Evolutionary conservation across 2,797 vertebrate genomes (phyloP).

Genomic region (Falco novaeseelandiae): DNA sequence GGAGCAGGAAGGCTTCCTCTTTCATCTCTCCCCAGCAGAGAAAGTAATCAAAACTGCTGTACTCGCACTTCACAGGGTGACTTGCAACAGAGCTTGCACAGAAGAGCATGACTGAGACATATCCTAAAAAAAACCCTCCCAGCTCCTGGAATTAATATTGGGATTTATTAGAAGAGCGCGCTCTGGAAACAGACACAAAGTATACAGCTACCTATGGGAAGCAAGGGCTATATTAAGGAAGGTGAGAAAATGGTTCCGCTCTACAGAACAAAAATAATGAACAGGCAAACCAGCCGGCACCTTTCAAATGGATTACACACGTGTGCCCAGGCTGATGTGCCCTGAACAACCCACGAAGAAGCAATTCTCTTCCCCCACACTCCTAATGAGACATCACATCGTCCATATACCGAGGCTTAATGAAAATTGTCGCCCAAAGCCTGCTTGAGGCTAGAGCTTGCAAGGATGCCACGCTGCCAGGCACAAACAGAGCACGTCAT

Average conservation of each 20-base stretch:
- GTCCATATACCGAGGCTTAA: neutral
- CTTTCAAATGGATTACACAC: neutral
- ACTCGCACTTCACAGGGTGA: neutral
- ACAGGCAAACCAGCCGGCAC: neutral
- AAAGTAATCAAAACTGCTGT: neutral
- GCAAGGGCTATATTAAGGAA: neutral
- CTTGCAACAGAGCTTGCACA: neutral
- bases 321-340: neutral
- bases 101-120: neutral
- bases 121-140: neutral
- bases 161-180: neutral
- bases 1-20: neutral
- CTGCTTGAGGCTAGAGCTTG: neutral
- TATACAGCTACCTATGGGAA: neutral
- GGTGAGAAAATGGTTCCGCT: neutral
- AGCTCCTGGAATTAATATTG: neutral
- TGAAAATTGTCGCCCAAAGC: neutral
- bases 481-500: neutral
- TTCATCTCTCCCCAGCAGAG: neutral
- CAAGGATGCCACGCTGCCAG: neutral
- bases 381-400: neutral
- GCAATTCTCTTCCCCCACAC: neutral
- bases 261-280: constrained; percentile 19
- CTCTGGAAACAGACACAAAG: neutral
- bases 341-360: neutral